Evolutionary conservation across 2,888 invertebrate species (phyloP).

Genomic region (Octodonta nipae): DNA sequence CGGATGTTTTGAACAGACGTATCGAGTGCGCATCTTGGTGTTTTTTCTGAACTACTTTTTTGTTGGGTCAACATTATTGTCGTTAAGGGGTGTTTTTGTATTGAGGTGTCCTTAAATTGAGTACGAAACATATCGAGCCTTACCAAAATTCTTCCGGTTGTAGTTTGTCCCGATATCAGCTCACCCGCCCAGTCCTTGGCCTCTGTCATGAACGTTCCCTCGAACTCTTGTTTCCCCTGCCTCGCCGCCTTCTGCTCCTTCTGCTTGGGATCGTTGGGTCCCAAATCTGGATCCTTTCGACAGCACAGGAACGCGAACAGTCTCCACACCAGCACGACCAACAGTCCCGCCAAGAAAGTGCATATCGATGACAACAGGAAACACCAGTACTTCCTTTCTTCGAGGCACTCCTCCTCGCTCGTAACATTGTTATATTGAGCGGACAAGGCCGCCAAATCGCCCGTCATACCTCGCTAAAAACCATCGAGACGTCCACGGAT

Average conservation of each 20-base stretch:
- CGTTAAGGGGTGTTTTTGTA: no score
- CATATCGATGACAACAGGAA: slow-evolving; percentile 92
- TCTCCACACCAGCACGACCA: slow-evolving; percentile 89
- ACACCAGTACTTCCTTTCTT: slow-evolving; percentile 93
- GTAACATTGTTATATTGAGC: not conserved
- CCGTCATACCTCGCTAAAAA: slow-evolving; percentile 1
- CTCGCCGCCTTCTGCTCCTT: slow-evolving; percentile 81
- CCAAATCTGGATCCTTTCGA: slow-evolving; percentile 77
- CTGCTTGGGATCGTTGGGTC: slow-evolving; percentile 87
- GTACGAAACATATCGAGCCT: slow-evolving; percentile 31
- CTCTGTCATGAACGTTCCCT: slow-evolving; percentile 99
- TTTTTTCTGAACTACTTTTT: no score
- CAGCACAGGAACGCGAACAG: slow-evolving; percentile 87
- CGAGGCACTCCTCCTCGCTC: slow-evolving; percentile 66
- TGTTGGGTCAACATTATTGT: no score
- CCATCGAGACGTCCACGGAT: not conserved
- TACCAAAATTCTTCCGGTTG: slow-evolving; percentile 96
- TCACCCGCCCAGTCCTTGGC: slow-evolving; percentile 99
- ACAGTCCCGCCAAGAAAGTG: slow-evolving; percentile 86
- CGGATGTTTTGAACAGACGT: no score
- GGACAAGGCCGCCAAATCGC: not conserved
- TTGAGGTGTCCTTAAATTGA: slow-evolving; percentile 1
- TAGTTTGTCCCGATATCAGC: slow-evolving; percentile 98
- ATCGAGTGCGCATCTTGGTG: no score
- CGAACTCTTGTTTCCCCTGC: slow-evolving; percentile 85